Evolutionary conservation across 2,113 vertebrate species (phyloP).

Genomic region (Aviceda subcristata): DNA sequence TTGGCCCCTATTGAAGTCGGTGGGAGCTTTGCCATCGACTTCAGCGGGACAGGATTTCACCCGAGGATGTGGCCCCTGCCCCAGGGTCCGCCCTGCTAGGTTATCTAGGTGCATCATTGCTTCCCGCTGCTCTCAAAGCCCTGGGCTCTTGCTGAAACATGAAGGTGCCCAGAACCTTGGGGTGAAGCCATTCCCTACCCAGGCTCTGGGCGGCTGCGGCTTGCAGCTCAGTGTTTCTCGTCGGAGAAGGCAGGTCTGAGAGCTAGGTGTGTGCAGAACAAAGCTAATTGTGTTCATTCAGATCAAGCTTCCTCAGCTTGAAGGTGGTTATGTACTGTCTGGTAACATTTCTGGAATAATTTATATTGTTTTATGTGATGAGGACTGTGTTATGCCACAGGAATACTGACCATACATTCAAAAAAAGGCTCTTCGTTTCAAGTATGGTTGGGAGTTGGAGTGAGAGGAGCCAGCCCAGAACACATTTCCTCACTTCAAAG

Average conservation of each 20-base stretch:
- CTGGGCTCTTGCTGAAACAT: neutral
- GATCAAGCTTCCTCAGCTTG: neutral
- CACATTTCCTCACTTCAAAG: constrained; percentile 46
- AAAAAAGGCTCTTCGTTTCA: neutral
- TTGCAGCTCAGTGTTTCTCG: neutral
- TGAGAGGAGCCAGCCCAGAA: neutral
- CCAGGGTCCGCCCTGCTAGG: neutral
- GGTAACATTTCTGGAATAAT: neutral
- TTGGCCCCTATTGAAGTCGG: constrained; percentile 9
- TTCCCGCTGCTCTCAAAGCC: neutral
- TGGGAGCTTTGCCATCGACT: neutral
- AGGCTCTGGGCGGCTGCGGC: rapidly evolving
- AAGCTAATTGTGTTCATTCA: neutral
- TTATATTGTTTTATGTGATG: neutral
- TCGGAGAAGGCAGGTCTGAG: neutral
- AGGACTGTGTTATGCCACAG: neutral
- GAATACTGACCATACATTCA: neutral
- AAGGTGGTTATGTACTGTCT: neutral
- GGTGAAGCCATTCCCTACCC: neutral
- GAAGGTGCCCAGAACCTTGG: neutral
- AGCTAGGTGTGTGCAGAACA: neutral
- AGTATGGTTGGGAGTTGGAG: neutral
- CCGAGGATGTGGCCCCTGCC: neutral
- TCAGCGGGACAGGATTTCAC: constrained; percentile 23
- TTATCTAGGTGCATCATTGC: neutral